A percentile compares a stretch with the other conserved stretches of the same genome.
Evolutionary conservation across 2,113 vertebrate genomes (phyloP).

Genomic region (Oreochromis niloticus): DNA sequence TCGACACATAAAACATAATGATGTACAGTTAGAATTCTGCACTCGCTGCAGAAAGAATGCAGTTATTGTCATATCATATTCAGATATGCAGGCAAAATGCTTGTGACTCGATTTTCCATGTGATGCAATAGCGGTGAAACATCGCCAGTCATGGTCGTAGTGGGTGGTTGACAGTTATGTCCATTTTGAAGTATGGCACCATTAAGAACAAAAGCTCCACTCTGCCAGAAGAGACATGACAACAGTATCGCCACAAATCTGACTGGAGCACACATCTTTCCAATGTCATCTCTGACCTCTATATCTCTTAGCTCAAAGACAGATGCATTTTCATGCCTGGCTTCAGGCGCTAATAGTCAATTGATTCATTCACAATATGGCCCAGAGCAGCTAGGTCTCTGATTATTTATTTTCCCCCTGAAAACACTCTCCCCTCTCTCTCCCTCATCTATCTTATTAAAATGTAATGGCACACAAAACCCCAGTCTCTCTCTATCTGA

Average conservation of each 20-base stretch:
- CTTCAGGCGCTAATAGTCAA: conserved; percentile 63
- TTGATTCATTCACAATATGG: conserved; percentile 63
- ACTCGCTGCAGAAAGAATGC: background rate
- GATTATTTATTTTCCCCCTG: conserved; percentile 67
- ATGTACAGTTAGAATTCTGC: background rate
- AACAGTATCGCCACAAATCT: conserved; percentile 37
- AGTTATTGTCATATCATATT: conserved; percentile 17
- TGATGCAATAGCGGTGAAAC: conserved; percentile 58
- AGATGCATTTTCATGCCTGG: conserved; percentile 57
- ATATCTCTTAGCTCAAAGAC: conserved; percentile 49
- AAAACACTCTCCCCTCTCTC: conserved; percentile 21
- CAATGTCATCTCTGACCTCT: conserved; percentile 62
- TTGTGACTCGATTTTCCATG: conserved; percentile 4
- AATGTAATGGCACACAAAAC: conserved; percentile 65
- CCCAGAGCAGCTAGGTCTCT: conserved; percentile 42
- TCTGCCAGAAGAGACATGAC: conserved; percentile 41
- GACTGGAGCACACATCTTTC: conserved; percentile 36
- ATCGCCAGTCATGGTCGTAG: conserved; percentile 4
- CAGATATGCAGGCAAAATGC: conserved; percentile 20
- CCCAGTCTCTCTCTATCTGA: conserved; percentile 48
- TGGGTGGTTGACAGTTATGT: conserved; percentile 63
- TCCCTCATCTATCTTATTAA: conserved; percentile 61
- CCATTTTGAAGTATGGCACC: conserved; percentile 53
- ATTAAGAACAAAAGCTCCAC: conserved; percentile 61
- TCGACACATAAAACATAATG: background rate